phyloP scores from a whole-genome alignment of 2,113 vertebrate species.

The Nansenia antarctica region DNA sequence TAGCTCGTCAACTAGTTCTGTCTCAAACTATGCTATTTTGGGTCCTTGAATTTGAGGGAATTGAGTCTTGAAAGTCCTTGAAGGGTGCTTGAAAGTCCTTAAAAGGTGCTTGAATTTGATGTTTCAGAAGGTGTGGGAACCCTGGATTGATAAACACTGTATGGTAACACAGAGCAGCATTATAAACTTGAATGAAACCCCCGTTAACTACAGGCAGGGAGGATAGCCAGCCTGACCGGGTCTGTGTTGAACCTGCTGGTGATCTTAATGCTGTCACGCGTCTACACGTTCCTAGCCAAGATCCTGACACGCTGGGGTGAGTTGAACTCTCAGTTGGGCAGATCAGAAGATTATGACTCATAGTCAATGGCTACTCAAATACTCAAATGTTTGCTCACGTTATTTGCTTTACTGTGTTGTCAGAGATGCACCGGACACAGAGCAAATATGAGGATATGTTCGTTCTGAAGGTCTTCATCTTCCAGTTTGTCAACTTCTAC shows the following conservation, averaged over 20 bases:
- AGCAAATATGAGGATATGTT: slow-evolving; percentile 81
- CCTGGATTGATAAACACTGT: too few species aligned
- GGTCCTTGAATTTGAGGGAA: too few species aligned
- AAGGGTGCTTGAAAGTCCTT: too few species aligned
- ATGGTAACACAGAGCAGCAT: too few species aligned
- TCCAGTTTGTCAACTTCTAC: slow-evolving; percentile 84
- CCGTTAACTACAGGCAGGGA: slow-evolving; percentile 72
- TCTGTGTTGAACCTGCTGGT: slow-evolving; percentile 76
- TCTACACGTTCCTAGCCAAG: slow-evolving; percentile 70
- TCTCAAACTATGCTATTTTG: too few species aligned
- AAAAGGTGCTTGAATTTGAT: too few species aligned
- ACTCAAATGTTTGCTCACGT: neutral
- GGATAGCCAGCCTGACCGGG: slow-evolving; percentile 71
- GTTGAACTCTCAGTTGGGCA: slow-evolving; percentile 2
- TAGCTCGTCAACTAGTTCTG: too few species aligned
- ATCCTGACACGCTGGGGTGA: slow-evolving; percentile 81
- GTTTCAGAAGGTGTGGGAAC: too few species aligned
- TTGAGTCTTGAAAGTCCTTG: too few species aligned
- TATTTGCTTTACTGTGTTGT: neutral
- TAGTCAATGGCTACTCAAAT: too few species aligned
- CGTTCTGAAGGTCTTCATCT: slow-evolving; percentile 83
- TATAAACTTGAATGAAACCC: too few species aligned
- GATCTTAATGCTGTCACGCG: slow-evolving; percentile 75
- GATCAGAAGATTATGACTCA: neutral
- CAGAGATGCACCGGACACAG: slow-evolving; percentile 85